Evolutionary conservation across 2,113 vertebrate genomes (phyloP).

Genomic region (Perca fluviatilis): DNA sequence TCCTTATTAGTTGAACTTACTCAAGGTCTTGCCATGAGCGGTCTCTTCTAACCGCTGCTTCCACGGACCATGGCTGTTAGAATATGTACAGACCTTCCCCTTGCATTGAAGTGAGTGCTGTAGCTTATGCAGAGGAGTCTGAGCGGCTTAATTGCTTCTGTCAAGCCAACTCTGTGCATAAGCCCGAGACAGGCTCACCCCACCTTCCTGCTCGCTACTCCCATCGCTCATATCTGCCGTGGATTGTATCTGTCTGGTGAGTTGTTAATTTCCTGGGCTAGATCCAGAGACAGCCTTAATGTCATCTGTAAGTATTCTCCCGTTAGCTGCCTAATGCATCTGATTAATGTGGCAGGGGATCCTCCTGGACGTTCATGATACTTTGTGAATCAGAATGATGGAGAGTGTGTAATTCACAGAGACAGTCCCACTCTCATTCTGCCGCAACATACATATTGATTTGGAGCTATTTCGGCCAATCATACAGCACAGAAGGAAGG

Average conservation of each 20-base stretch:
- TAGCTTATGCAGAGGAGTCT: slow-evolving; percentile 59
- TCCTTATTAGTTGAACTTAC: slow-evolving; percentile 12
- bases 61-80: slow-evolving; percentile 19
- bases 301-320: slow-evolving; percentile 81
- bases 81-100: slow-evolving; percentile 35
- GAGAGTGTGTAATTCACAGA: slow-evolving; percentile 56
- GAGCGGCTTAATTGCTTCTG: slow-evolving; percentile 82
- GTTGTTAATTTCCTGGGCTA: slow-evolving; percentile 83
- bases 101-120: slow-evolving; percentile 47
- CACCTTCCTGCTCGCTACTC: slow-evolving; percentile 73
- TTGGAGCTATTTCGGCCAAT: slow-evolving; percentile 79
- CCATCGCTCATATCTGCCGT: slow-evolving; percentile 78
- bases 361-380: slow-evolving; percentile 83
- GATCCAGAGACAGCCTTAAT: slow-evolving; percentile 81
- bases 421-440: slow-evolving; percentile 24
- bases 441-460: slow-evolving; percentile 77
- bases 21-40: slow-evolving; percentile 23
- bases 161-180: slow-evolving; percentile 69
- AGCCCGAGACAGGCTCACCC: slow-evolving; percentile 63
- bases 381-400: slow-evolving; percentile 82
- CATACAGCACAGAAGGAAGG: slow-evolving; percentile 65
- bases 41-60: slow-evolving; percentile 16
- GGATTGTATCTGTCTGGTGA: slow-evolving; percentile 81
- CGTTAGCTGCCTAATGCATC: slow-evolving; percentile 81
- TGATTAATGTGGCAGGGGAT: slow-evolving; percentile 85